Evolutionary conservation across 2,888 invertebrate species (phyloP), one percentile per base, ranked within the genome.

Genomic region (Clistopyga incitator): DNA sequence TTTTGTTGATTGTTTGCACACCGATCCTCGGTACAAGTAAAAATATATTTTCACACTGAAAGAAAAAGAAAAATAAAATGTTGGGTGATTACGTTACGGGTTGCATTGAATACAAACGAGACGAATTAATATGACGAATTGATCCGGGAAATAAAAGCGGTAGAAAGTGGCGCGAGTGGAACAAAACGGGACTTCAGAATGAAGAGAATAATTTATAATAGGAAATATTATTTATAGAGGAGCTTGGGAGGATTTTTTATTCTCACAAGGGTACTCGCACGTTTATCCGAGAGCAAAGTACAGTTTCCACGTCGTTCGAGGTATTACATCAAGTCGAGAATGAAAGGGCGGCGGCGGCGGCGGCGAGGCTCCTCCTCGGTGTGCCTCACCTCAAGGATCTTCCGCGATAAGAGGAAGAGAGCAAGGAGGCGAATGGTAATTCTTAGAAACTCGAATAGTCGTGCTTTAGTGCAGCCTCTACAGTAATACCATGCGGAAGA

Each of bases 371-470:
- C 11, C 50, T 50, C n/a, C n/a, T n/a, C n/a, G n/a, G 18, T 54
- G 23, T 20, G 20, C 54, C 38, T 38, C 11, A 45, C 38, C 42
- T 56, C 42, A 25, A 72, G 52, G 15, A 52, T 54, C 65, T 65
- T 65, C n/a, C 52, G 34, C 42, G 56, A 15, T 25, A 15, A 42
- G 56, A 29, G 4, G 50, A 50, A 8, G 74, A 8, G 29, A 18
- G 20, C 15, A 29, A 20, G 64, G 6, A 20, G 38, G 38, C 65
- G 75, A 75, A 65, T 75, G 75, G 75, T 75, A 75, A 75, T 75
- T 76, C 71, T 76, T 65, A 34, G 64, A 76, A 81, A 71, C 71
- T 81, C 20, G 80, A 75, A 75, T 75, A 52, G 75, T 65, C 52
- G 61, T 68, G 67, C n/a, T 79, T 25, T 67, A 72, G 71, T 70